These are phyloP conservation scores for Dreissena polymorpha DNA, from an alignment of 1,140 invertebrate species.

Conservation along the genomic window DNA sequence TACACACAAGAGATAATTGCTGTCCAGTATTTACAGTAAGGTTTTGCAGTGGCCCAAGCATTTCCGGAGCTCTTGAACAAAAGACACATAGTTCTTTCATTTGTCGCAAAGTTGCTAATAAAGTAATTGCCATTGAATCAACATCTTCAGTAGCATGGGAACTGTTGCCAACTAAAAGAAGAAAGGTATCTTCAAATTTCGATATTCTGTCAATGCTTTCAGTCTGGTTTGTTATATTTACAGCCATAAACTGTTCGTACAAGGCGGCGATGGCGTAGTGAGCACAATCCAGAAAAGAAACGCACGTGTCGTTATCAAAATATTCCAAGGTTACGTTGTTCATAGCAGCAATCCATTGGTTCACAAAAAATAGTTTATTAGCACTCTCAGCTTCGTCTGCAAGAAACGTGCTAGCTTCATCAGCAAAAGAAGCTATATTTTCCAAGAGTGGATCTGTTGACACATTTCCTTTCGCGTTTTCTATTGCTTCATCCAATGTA, in stretches of 20 bases:
- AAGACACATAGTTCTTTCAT: slow-evolving; percentile 3
- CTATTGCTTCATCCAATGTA: slow-evolving; percentile 5
- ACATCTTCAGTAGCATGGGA: background rate
- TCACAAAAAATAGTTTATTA: slow-evolving; percentile 2
- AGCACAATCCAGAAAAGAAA: slow-evolving; percentile 22
- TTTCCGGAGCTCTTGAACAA: slow-evolving; percentile 30
- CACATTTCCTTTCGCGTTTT: slow-evolving; percentile 9
- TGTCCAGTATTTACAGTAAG: slow-evolving; percentile 10
- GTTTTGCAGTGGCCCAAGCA: slow-evolving; percentile 7
- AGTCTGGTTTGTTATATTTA: slow-evolving; percentile 6
- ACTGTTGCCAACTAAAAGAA: slow-evolving; percentile 9
- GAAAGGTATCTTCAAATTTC: slow-evolving; percentile 7
- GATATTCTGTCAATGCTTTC: slow-evolving; percentile 4
- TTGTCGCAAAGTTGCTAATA: background rate
- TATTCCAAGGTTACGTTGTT: background rate
- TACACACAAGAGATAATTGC: slow-evolving; percentile 15
- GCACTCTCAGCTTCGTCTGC: background rate
- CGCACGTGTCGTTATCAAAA: slow-evolving; percentile 13
- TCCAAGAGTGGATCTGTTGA: slow-evolving; percentile 13
- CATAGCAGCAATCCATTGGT: slow-evolving; percentile 33
- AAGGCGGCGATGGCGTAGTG: slow-evolving; percentile 10
- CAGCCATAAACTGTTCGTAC: slow-evolving; percentile 20
- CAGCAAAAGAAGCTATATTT: background rate
- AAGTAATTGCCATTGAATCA: background rate
- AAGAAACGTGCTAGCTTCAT: background rate